Conservation (phyloP, 2,888 invertebrate species). For the Stegophylla sp. region DNA sequence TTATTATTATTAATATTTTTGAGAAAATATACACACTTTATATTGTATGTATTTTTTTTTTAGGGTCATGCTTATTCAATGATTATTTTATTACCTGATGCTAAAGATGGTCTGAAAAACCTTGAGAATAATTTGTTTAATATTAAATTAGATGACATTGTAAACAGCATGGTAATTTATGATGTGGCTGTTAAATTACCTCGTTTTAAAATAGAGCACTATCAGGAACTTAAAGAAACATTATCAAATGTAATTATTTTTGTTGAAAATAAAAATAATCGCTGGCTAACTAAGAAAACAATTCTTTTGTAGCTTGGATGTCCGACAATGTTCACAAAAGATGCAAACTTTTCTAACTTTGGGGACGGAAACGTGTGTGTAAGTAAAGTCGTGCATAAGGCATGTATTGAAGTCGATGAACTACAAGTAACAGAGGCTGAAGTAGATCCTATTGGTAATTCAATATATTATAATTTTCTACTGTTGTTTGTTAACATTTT, state of each 20-base stretch:
- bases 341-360: conserved; percentile 73
- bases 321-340: conserved; percentile 60
- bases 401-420: conserved; percentile 86
- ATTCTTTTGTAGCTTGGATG: conserved; percentile 21
- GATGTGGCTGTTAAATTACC: conserved; percentile 77
- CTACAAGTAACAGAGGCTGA: conserved; percentile 86
- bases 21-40: neutral
- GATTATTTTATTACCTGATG: no score
- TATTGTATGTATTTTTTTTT: no score
- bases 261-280: no score
- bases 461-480: no score
- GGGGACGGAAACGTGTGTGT: conserved; percentile 68
- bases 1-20: no score
- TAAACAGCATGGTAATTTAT: conserved; percentile 66
- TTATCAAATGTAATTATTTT: conserved; percentile 70
- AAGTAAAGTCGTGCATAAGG: conserved; percentile 80
- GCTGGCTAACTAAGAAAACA: neutral
- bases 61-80: no score
- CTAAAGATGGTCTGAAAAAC: no score
- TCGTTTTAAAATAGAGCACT: conserved; percentile 80
- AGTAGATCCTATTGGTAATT: conserved; percentile 80
- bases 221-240: conserved; percentile 71
- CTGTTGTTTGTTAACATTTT: no score
- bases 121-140: no score
- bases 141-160: conserved; percentile 67